phyloP scores from a whole-genome alignment of 2,797 vertebrate genomes.

The Choloepus didactylus region DNA sequence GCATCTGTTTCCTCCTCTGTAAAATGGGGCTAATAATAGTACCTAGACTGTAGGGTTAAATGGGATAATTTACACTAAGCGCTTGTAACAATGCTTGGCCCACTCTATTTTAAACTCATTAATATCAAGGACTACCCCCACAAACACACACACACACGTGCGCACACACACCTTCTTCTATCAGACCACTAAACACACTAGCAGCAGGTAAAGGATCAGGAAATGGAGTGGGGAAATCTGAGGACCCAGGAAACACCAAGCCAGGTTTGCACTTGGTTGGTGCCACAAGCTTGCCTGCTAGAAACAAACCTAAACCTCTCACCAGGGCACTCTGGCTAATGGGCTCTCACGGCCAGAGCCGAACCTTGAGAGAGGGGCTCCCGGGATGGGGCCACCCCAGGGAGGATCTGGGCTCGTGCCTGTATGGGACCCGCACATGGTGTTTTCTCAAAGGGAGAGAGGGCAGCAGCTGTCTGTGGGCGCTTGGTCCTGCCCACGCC shows the following conservation, averaged over 20 bases:
- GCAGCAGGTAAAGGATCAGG: background rate
- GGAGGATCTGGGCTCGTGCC: background rate
- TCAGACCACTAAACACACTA: background rate
- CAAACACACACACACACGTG: rapidly evolving
- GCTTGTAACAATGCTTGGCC: background rate
- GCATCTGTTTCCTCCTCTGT: background rate
- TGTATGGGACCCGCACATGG: background rate
- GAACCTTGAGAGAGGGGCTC: background rate
- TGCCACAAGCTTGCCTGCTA: background rate
- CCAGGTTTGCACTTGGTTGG: background rate
- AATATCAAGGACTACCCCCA: background rate
- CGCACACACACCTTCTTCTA: background rate
- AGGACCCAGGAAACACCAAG: background rate
- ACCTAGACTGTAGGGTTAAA: background rate
- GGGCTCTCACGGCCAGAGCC: background rate
- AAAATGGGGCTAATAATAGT: background rate
- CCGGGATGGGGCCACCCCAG: rapidly evolving
- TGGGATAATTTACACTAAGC: background rate
- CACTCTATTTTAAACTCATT: background rate
- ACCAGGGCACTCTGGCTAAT: background rate
- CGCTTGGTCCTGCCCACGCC: rapidly evolving
- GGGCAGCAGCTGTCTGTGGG: too few relatives aligned
- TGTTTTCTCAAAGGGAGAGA: background rate
- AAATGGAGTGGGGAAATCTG: background rate
- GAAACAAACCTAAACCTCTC: background rate